Evolutionary conservation across 2,113 vertebrate genomes (phyloP), one percentile per base, ranked within the genome.

Genomic region (Penelope pileata): DNA sequence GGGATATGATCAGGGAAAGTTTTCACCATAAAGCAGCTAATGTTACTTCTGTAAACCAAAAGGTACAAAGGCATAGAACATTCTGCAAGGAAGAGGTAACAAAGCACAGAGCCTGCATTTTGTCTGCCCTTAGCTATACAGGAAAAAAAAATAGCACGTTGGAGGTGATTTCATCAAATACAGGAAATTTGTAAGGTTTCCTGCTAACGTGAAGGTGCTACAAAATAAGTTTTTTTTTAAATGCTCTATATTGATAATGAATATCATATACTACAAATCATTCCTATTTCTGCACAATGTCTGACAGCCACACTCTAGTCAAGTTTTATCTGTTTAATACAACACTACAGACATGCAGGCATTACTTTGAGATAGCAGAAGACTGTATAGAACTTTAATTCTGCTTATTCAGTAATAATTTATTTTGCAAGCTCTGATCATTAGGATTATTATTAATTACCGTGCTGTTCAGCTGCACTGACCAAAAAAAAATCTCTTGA

Each of bases 381-480:
- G 23, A 63, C 53, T 74, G 23, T 75, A 70, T 10, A 63, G 43
- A 88, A 77, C 74, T 90, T 84, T 38, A 86, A 73, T 93, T 95
- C 69, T 91, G 69, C 91, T 95, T 91, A 91, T 91, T 88, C 80
- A 82, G 88, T 94, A 94, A 59, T 87, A 87, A 67, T 13, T 59
- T 79, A 69, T 88, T 93, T 94, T 1, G 5, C 34, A 83, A 76
- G 43, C 67, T 91, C 68, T 32, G 56, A 88, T 95, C 56, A n/a
- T 92, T 90, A 75, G n/a, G 34, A 79, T 77, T 91, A 63, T 80
- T 90, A 85, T 81, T 92, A 93, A 91, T 93, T 95, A 77, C 69
- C 9, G 3, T 58, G 13, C 74, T 21, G 60, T 90, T 83, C 91
- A 80, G 15, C 53, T 73, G 42, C 2, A 1, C 59, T 77, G 53